These are phyloP conservation scores for Polypterus senegalus DNA, from an alignment of 2,113 vertebrate species.

Conservation along the genomic window DNA sequence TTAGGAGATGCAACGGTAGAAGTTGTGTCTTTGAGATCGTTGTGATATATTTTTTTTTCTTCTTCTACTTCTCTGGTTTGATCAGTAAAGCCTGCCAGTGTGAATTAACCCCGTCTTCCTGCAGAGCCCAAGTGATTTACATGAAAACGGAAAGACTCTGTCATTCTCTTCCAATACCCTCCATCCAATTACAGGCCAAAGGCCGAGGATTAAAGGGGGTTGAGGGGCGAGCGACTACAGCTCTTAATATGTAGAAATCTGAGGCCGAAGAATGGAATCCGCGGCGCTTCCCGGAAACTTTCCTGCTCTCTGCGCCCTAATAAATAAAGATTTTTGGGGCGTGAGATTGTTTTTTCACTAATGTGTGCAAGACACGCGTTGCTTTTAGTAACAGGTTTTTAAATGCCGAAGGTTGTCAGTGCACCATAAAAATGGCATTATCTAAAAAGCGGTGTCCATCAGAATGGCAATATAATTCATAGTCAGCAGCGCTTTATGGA, in stretches of 20 bases:
- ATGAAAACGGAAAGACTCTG: conserved; percentile 24
- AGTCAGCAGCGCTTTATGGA: too few species aligned
- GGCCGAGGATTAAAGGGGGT: background rate
- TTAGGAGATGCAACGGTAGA: too few species aligned
- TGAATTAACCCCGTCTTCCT: conserved; percentile 19
- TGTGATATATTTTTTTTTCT: background rate
- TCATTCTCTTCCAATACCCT: conserved; percentile 11
- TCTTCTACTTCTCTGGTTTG: background rate
- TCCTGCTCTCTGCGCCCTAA: background rate
- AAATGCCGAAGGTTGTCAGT: too few species aligned
- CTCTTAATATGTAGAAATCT: background rate
- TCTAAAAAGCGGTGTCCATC: too few species aligned
- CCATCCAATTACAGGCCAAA: conserved; percentile 15
- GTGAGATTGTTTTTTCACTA: too few species aligned
- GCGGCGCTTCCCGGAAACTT: background rate
- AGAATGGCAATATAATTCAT: too few species aligned
- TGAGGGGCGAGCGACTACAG: background rate
- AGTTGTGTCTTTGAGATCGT: background rate
- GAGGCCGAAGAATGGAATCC: background rate
- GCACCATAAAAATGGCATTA: too few species aligned
- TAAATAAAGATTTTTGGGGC: background rate
- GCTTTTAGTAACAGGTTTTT: too few species aligned
- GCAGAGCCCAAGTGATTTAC: conserved; percentile 22
- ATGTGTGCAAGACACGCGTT: too few species aligned
- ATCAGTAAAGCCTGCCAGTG: conserved; percentile 18